Conservation (phyloP, 2,797 vertebrate species). For the Dromococcyx pavoninus region DNA sequence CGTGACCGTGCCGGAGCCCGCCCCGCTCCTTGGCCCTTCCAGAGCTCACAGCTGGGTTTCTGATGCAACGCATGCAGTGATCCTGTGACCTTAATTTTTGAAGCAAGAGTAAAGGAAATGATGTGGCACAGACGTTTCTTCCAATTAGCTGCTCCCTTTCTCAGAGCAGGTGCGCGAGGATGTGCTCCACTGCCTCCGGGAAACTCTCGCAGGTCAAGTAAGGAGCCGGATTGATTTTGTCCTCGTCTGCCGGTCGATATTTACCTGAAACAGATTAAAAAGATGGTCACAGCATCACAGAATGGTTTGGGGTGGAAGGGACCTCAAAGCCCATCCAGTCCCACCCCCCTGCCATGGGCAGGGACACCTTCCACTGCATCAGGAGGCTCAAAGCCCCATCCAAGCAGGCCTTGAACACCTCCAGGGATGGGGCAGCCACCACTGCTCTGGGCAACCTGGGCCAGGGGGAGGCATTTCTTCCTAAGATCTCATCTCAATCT, state of each 20-base stretch:
- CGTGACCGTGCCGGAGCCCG: not conserved
- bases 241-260: slow-evolving; percentile 90
- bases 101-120: not conserved
- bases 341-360: no score
- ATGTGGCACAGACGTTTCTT: not conserved
- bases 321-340: no score
- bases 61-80: not conserved
- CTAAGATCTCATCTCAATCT: no score
- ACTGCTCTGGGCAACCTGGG: no score
- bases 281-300: not conserved
- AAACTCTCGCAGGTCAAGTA: slow-evolving; percentile 88
- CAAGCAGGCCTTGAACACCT: no score
- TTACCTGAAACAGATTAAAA: slow-evolving; percentile 82
- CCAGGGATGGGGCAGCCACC: no score
- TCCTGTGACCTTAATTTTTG: not conserved
- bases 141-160: not conserved
- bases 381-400: no score
- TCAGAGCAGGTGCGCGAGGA: slow-evolving; percentile 84
- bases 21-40: not conserved
- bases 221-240: slow-evolving; percentile 85
- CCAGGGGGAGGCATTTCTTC: no score
- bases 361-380: no score
- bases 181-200: slow-evolving; percentile 89
- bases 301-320: no score
- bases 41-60: not conserved